Base-by-base conservation (phyloP, 2,888 invertebrate genomes). In the Meghimatium bilineatum region DNA sequence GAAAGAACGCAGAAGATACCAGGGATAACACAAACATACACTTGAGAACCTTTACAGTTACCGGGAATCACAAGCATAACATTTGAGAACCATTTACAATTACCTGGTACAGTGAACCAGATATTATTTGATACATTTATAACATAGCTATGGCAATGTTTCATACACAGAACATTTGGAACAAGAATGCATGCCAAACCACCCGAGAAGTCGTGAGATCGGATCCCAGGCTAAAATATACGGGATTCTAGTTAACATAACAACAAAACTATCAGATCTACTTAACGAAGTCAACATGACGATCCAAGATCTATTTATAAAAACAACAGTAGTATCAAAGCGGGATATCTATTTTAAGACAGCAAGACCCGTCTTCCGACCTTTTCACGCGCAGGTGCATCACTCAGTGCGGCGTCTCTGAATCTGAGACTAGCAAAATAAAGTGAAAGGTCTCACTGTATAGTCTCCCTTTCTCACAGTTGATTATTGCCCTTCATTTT, bases 271-370 rank as follows among this genome's bases (percentile, higher is more conserved):
- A 1, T 12, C 34, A 20, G 3, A 20, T 67, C 34, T 67, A 23
- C 14, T 67, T 67, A n/a, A 29, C 17, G 29, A 49, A 44, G 72
- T 29, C n/a, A 72, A 14, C 72, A n/a, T n/a, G 29, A 49, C n/a
- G n/a, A 72, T 72, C 49, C 29, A 12, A 44, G n/a, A 49, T 3
- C 14, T 49, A 49, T 49, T 5, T 49, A 49, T 29, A n/a, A 44
- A 72, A 72, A 44, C 49, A 72, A 72, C n/a, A 72, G 6, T n/a
- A 44, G 49, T 49, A 72, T 44, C 49, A 36, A 72, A 44, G 72
- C 23, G 72, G 72, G 69, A n/a, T 72, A 72, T 44, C 14, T 14
- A 3, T n/a, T 29, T 49, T 17, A n/a, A 23, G 3, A 29, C 17
- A 72, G 49, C 29, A 49, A 72, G n/a, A 49, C 38, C 8, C 38